phyloP scores from a whole-genome alignment of 2,797 vertebrate genomes.

The Bradypodion ventrale region DNA sequence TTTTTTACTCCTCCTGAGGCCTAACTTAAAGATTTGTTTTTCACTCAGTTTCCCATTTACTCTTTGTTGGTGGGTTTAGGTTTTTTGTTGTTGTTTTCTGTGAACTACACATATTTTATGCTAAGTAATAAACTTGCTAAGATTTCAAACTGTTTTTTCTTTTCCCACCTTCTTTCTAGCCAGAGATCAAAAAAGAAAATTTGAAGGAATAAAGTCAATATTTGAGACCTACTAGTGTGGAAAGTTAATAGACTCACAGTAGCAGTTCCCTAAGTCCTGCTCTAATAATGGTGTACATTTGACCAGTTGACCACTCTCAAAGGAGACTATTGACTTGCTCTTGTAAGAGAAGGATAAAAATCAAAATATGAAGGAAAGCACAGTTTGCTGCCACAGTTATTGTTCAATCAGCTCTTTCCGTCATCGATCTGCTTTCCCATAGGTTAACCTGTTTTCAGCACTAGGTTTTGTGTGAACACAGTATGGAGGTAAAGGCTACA shows the following conservation, averaged over 20 bases:
- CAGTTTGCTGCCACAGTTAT: background rate
- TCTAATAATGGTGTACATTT: background rate
- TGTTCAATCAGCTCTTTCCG: background rate
- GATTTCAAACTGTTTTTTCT: slow-evolving; percentile 38
- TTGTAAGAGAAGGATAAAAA: background rate
- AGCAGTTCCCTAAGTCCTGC: slow-evolving; percentile 16
- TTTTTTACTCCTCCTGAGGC: slow-evolving; percentile 26
- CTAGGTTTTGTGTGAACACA: background rate
- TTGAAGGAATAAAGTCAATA: slow-evolving; percentile 10
- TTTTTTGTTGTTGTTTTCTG: slow-evolving; percentile 34
- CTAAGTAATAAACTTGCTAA: slow-evolving; percentile 27
- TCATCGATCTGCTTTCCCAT: background rate
- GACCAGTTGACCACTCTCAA: slow-evolving; percentile 41
- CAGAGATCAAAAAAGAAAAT: background rate
- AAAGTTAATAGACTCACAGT: background rate
- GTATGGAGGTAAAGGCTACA: background rate
- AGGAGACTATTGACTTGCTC: slow-evolving; percentile 41
- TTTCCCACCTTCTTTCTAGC: background rate
- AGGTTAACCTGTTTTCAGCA: background rate
- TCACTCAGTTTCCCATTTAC: slow-evolving; percentile 49
- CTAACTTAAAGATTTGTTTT: slow-evolving; percentile 63
- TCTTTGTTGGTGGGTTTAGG: background rate
- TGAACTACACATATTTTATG: slow-evolving; percentile 33
- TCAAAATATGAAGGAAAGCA: slow-evolving; percentile 30
- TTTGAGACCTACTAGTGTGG: slow-evolving; percentile 21